Evolutionary conservation across 2,888 invertebrate species (phyloP).

Genomic region (Dolichopus griseipennis): DNA sequence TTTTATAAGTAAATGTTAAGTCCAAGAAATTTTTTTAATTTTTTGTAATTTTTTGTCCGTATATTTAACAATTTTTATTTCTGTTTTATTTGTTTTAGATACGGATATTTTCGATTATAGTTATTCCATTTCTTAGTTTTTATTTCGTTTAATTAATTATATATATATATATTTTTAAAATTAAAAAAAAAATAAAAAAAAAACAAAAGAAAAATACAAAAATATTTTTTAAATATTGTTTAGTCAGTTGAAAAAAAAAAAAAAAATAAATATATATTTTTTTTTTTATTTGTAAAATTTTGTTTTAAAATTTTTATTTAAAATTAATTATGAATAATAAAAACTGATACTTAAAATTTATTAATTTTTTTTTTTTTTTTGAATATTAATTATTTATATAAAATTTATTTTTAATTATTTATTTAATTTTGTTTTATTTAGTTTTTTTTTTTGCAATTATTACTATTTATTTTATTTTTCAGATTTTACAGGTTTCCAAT

Average conservation of each 20-base stretch:
- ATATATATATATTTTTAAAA: not conserved
- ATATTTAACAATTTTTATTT: not conserved
- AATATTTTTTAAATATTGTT: not conserved
- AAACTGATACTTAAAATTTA: not conserved
- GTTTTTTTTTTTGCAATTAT: too few species aligned
- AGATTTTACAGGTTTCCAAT: too few species aligned
- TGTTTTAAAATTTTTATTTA: conserved; percentile 2
- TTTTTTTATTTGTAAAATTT: conserved; percentile 5
- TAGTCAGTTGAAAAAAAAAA: conserved; percentile 2
- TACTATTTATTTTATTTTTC: too few species aligned
- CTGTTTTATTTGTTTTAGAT: not conserved
- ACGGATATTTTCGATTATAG: not conserved
- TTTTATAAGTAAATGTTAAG: not conserved
- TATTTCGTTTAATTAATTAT: not conserved
- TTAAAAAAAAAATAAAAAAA: not conserved
- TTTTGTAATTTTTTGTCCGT: not conserved
- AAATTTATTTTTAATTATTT: too few species aligned
- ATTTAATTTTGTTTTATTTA: too few species aligned
- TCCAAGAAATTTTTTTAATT: not conserved
- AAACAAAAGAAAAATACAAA: too few species aligned
- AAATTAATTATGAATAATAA: not conserved
- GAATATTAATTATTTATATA: too few species aligned
- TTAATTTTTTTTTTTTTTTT: not conserved
- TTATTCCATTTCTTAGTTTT: conserved; percentile 3
- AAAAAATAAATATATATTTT: too few species aligned